These are phyloP conservation scores for Microcebus griseorufus DNA, from an alignment of 2,113 vertebrate genomes.

Conservation along the genomic window DNA sequence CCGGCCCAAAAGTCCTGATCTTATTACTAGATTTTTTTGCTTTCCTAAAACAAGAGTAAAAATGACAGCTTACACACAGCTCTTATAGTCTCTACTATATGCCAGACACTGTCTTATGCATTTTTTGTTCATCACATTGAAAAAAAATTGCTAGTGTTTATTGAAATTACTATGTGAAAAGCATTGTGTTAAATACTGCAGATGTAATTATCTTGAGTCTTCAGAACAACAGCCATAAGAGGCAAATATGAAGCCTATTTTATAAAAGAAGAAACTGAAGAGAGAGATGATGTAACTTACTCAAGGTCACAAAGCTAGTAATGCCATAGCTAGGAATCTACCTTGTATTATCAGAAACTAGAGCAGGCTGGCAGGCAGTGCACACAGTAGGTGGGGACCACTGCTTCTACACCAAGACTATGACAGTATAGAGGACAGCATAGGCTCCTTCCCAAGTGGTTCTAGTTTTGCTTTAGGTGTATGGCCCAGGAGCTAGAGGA, in stretches of 20 bases:
- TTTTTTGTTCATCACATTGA: slow-evolving; percentile 5
- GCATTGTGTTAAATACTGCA: not conserved
- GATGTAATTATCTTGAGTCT: not conserved
- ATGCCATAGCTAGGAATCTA: not conserved
- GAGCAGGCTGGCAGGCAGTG: not conserved
- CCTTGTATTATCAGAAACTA: not conserved
- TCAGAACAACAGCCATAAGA: not conserved
- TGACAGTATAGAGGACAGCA: accelerated
- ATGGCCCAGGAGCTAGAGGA: not conserved
- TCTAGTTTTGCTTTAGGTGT: not conserved
- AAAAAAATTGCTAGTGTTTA: not conserved
- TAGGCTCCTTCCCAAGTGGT: not conserved
- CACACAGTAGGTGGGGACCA: not conserved
- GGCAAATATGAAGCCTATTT: not conserved
- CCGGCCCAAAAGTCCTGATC: not conserved
- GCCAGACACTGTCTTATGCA: not conserved
- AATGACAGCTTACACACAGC: not conserved
- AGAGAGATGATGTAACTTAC: not conserved
- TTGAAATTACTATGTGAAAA: slow-evolving; percentile 24
- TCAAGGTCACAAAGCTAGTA: not conserved
- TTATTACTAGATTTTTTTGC: not conserved
- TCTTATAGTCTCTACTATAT: not conserved
- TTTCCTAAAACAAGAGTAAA: not conserved
- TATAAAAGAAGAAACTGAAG: not conserved
- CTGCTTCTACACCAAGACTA: not conserved